phyloP scores from a whole-genome alignment of 2,888 invertebrate species.

The Lingula anatina region DNA sequence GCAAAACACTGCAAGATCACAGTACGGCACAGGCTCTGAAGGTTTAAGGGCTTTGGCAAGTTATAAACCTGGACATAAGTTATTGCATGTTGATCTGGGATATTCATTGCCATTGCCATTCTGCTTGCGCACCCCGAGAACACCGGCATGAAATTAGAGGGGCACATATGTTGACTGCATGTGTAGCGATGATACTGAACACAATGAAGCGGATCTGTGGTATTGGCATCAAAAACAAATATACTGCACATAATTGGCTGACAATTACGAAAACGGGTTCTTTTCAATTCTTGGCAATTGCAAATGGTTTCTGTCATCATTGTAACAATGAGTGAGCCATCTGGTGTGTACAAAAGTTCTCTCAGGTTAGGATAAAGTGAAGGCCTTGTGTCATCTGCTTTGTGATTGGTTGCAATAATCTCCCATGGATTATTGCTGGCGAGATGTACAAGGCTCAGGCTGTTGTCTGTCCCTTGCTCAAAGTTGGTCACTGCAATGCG shows the following conservation, averaged over 20 bases:
- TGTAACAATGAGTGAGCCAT: constrained; percentile 45
- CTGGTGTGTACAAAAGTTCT: constrained; percentile 41
- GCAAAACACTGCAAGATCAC: constrained; percentile 40
- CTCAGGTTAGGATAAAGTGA: constrained; percentile 39
- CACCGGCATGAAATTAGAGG: constrained; percentile 46
- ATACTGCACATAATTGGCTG: constrained; percentile 43
- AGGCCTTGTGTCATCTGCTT: constrained; percentile 33
- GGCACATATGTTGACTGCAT: constrained; percentile 45
- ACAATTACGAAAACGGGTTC: constrained; percentile 22
- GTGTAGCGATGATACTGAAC: constrained; percentile 48
- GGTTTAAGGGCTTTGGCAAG: constrained; percentile 36
- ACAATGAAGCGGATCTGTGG: constrained; percentile 43
- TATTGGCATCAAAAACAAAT: constrained; percentile 45
- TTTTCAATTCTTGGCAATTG: constrained; percentile 42
- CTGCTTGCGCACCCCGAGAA: constrained; percentile 47
- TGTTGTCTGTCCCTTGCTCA: constrained; percentile 34
- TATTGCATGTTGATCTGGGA: constrained; percentile 28
- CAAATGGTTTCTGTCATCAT: constrained; percentile 37
- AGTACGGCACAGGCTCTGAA: constrained; percentile 44
- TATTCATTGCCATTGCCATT: constrained; percentile 47
- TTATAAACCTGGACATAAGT: constrained; percentile 48
- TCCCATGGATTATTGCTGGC: constrained; percentile 34
- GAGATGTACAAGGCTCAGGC: constrained; percentile 42
- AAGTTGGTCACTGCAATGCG: constrained; percentile 47
- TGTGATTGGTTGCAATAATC: constrained; percentile 32